Conservation (phyloP, 2,113 vertebrate species). For the Muscicapa adusta region DNA sequence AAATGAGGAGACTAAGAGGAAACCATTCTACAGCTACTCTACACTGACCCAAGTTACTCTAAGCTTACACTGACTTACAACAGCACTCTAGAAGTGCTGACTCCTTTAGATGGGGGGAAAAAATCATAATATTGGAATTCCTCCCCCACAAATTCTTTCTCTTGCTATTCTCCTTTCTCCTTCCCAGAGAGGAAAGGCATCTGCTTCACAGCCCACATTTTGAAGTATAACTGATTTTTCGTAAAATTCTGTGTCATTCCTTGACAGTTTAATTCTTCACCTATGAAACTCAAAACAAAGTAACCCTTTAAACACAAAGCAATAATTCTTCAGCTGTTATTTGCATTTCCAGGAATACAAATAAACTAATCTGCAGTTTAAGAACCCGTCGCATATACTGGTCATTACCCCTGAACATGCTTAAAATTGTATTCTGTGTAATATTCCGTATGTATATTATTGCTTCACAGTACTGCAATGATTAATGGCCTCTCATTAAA, state of each 20-base stretch:
- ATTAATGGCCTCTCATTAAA: slow-evolving; percentile 19
- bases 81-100: neutral
- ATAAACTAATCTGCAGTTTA: neutral
- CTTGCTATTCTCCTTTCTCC: neutral
- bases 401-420: neutral
- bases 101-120: neutral
- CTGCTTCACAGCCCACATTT: neutral
- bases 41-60: neutral
- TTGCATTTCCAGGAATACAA: neutral
- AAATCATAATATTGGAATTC: neutral
- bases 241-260: neutral
- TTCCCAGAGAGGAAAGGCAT: neutral
- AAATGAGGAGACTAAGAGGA: neutral
- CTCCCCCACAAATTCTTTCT: slow-evolving; percentile 1
- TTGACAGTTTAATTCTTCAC: neutral
- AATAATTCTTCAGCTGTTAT: neutral
- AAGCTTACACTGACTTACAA: neutral
- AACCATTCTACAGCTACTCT: neutral
- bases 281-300: neutral
- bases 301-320: neutral
- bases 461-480: neutral
- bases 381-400: neutral
- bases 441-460: neutral
- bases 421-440: neutral
- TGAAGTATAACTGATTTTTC: neutral